Conservation (phyloP, 2,888 invertebrate species). For the Tetragnatha montana region DNA sequence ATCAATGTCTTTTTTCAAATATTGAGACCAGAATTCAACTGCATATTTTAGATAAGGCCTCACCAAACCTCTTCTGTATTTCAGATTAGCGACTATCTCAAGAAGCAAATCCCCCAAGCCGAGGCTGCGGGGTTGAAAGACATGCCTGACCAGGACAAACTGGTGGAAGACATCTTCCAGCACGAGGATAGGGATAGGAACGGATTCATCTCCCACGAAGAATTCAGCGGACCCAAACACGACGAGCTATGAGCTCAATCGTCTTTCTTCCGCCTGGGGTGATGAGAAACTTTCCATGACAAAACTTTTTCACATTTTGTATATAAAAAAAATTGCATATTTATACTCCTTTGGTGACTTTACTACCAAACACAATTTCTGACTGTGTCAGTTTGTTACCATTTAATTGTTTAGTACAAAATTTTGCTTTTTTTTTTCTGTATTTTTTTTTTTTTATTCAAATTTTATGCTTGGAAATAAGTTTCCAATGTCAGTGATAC, state of each 20-base stretch:
- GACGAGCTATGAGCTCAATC: slow-evolving; percentile 87
- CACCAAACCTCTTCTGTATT: slow-evolving; percentile 70
- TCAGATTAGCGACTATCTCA: slow-evolving; percentile 92
- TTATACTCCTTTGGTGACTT: too few relatives aligned
- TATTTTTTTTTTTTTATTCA: background rate
- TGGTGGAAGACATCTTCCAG: slow-evolving; percentile 97
- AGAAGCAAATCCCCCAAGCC: slow-evolving; percentile 88
- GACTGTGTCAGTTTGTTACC: too few relatives aligned
- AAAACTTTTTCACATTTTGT: background rate
- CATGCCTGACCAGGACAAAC: slow-evolving; percentile 88
- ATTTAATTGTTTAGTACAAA: background rate
- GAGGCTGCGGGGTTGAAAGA: slow-evolving; percentile 89
- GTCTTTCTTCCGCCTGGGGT: too few relatives aligned
- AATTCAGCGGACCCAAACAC: slow-evolving; percentile 97
- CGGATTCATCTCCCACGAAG: slow-evolving; percentile 95
- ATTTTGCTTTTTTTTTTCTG: background rate
- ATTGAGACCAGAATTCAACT: too few relatives aligned
- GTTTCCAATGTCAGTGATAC: too few relatives aligned
- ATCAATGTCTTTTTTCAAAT: too few relatives aligned
- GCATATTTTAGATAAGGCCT: too few relatives aligned
- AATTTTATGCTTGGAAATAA: background rate
- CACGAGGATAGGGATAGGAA: slow-evolving; percentile 98
- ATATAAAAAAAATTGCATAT: background rate
- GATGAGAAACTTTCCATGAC: too few relatives aligned
- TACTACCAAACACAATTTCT: too few relatives aligned